Conservation (phyloP, 2,113 vertebrate genomes). For the Calonectris borealis region DNA sequence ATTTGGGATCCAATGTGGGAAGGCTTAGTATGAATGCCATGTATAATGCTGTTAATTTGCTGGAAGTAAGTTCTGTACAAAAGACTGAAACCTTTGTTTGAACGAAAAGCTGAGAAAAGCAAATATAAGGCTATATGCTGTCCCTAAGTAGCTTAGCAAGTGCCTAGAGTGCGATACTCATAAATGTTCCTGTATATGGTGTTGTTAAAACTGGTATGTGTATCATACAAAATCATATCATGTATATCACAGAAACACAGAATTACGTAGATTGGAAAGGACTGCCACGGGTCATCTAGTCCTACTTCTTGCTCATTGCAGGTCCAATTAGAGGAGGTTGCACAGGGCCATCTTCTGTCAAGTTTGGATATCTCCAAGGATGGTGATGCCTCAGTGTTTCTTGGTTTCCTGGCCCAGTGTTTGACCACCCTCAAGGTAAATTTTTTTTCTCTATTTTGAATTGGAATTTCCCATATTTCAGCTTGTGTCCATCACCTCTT, state of each 20-base stretch:
- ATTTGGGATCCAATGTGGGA: background rate
- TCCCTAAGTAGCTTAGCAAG: background rate
- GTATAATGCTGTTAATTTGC: background rate
- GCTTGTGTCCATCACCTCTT: background rate
- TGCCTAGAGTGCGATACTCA: background rate
- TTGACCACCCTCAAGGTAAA: background rate
- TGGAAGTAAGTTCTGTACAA: background rate
- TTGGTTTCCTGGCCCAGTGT: background rate
- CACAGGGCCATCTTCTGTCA: background rate
- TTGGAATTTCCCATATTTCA: background rate
- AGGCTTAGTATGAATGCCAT: background rate
- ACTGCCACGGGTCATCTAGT: background rate
- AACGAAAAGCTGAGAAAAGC: background rate
- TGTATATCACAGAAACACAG: background rate
- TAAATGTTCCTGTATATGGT: background rate
- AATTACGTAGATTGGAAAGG: background rate
- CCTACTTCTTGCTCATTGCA: background rate
- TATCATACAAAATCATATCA: background rate
- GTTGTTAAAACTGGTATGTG: background rate
- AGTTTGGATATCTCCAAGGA: background rate
- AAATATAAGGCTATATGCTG: background rate
- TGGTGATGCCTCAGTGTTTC: background rate
- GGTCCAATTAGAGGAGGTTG: slow-evolving; percentile 1
- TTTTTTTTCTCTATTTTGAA: background rate
- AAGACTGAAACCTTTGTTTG: background rate